Percentiles rank a stretch among this genome's conserved stretches.
Evolutionary conservation across 2,888 invertebrate species (phyloP).

Genomic region (Coelopa pilipes): DNA sequence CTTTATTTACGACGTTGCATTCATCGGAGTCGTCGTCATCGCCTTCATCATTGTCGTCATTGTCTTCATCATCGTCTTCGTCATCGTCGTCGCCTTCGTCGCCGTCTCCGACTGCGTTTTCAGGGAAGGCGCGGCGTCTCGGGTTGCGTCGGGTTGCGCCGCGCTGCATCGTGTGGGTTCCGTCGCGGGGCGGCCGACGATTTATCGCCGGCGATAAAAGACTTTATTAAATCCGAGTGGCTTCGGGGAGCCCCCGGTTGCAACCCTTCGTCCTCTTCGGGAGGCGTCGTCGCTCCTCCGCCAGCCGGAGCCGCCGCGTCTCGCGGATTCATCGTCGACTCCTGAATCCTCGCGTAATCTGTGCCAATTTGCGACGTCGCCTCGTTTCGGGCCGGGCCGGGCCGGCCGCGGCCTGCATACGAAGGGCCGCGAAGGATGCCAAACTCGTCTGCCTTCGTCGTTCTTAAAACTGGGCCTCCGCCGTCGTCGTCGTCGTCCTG

Average conservation of each 20-base stretch:
- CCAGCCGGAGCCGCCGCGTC: not conserved
- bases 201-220: too few relatives aligned
- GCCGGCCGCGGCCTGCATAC: too few relatives aligned
- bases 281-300: too few relatives aligned
- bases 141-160: not conserved
- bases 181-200: not conserved
- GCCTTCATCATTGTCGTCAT: not conserved
- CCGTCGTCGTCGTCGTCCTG: too few relatives aligned
- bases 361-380: not conserved
- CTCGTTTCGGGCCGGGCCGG: not conserved
- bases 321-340: not conserved
- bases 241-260: too few relatives aligned
- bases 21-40: slow-evolving; percentile 10
- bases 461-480: too few relatives aligned
- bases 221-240: too few relatives aligned
- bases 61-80: not conserved
- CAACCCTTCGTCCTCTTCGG: too few relatives aligned
- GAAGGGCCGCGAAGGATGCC: not conserved
- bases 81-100: not conserved
- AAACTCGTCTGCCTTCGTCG: too few relatives aligned
- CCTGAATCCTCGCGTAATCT: not conserved
- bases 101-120: not conserved
- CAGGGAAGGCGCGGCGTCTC: not conserved
- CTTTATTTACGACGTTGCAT: slow-evolving; percentile 19
- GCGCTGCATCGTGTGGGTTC: not conserved